A percentile compares a stretch with the other conserved stretches of the same genome.
Conservation (phyloP, 2,888 invertebrate species). For the Corythucha ciliata region DNA sequence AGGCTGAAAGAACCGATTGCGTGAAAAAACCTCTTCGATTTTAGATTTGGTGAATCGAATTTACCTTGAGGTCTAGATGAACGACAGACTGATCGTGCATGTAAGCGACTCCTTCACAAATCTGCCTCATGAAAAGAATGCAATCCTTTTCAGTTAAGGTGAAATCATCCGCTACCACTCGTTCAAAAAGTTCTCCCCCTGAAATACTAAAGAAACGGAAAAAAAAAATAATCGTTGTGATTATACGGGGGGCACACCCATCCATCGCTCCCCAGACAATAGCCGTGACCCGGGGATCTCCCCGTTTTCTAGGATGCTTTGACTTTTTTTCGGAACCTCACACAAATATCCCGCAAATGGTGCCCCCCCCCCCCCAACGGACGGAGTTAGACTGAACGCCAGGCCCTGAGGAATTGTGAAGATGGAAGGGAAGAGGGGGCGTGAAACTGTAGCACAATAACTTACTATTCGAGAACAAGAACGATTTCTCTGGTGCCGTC, state of each 20-base stretch:
- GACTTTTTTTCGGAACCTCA: too few species aligned
- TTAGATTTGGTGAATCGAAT: constrained; percentile 3
- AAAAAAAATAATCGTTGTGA: too few species aligned
- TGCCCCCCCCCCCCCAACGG: too few species aligned
- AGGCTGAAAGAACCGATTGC: constrained; percentile 48
- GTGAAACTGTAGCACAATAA: constrained; percentile 35
- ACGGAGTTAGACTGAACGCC: too few species aligned
- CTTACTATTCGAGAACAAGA: constrained; percentile 88
- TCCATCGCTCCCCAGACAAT: too few species aligned
- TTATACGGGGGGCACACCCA: too few species aligned
- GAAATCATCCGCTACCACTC: constrained; percentile 87
- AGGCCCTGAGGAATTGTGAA: too few species aligned
- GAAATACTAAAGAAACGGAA: constrained; percentile 64
- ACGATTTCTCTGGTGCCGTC: constrained; percentile 67
- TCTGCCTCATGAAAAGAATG: constrained; percentile 78
- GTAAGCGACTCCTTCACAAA: constrained; percentile 82
- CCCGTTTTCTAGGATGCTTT: too few species aligned
- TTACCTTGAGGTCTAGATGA: constrained; percentile 79
- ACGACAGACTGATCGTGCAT: constrained; percentile 77
- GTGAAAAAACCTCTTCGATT: not conserved
- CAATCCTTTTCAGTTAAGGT: constrained; percentile 80
- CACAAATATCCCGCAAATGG: too few species aligned
- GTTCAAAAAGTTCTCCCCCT: constrained; percentile 87
- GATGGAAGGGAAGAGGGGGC: too few species aligned
- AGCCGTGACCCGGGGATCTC: too few species aligned